Evolutionary conservation across 2,797 vertebrate genomes (phyloP).

Genomic region (Cynopterus sphinx): DNA sequence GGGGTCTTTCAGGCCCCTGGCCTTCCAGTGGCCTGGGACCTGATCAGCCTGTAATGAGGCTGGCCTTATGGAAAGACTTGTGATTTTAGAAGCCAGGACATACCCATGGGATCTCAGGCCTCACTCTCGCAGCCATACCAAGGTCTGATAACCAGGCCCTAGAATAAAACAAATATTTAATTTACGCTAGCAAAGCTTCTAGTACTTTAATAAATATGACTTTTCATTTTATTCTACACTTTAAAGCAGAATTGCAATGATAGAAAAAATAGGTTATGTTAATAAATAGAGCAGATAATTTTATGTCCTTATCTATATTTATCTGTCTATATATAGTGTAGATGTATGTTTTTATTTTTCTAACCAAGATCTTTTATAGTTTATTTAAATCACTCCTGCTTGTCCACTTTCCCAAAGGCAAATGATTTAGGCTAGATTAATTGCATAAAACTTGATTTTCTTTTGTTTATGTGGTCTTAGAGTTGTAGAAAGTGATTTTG

Average conservation of each 20-base stretch:
- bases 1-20: not conserved
- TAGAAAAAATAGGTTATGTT: not conserved
- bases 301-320: fast-evolving
- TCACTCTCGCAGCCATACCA: not conserved
- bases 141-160: not conserved
- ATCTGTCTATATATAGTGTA: not conserved
- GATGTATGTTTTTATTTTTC: not conserved
- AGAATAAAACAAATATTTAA: not conserved
- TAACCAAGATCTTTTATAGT: not conserved
- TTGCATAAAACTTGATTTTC: not conserved
- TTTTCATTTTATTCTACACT: not conserved
- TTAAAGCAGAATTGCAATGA: not conserved
- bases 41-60: not conserved
- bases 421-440: not conserved
- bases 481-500: not conserved
- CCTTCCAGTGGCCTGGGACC: not conserved
- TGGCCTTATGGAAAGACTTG: not conserved
- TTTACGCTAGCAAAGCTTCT: not conserved
- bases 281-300: not conserved
- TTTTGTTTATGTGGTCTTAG: not conserved
- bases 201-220: not conserved
- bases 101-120: not conserved
- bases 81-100: not conserved
- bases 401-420: not conserved
- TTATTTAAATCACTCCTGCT: not conserved